Base-by-base conservation (phyloP, 2,797 vertebrate species). In the Mustela erminea region DNA sequence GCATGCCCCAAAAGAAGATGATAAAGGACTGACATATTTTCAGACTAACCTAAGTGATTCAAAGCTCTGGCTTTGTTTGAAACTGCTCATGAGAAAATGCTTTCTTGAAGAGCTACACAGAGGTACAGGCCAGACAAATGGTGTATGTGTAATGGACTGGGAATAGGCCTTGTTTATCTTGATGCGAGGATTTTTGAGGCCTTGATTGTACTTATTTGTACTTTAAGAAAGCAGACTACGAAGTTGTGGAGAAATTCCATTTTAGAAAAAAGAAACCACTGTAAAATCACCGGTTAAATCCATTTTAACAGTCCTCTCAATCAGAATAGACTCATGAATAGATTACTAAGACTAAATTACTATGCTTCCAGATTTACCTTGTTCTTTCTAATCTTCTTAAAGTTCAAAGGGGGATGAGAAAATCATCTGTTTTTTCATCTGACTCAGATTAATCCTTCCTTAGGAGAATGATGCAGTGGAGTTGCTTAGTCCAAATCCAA, bases 61-160 rank as follows among this genome's bases (percentile, higher is more conserved):
- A 89, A 78, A 78, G 32, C 14, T 54, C 52, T 93, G 49, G 7
- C 15, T 84, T 87, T 96, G 38, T 64, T 80, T 92, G 43, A 96
- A 85, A 54, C 14, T 60, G 15, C 85, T 77, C 74, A 32, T 27
- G 8, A 49, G 74, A 85, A 84, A 93, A 77, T 52, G 12, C 23
- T 60, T 92, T 85, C 49, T 89, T 62, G 21, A 74, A 46, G n/a
- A 68, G 95, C 9, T 77, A 6, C 20, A 43, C 15, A 66, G 56
- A 93, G 9, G 49, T 60, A 3, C 35, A 87, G 27, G 49, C 8
- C 72, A 64, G 75, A 82, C 77, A 80, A 88, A n/a, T 88, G 49
- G 35, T 41, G 1, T 81, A 35, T 58, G 25, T 62, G 12, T 18
- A 75, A 85, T 6, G 46, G 17, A 60, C 49, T 87, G 8, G 54